Evolutionary conservation across 1,140 invertebrate genomes (phyloP), one percentile per base, ranked within the genome.

Genomic region (Drosophila sproati): DNA sequence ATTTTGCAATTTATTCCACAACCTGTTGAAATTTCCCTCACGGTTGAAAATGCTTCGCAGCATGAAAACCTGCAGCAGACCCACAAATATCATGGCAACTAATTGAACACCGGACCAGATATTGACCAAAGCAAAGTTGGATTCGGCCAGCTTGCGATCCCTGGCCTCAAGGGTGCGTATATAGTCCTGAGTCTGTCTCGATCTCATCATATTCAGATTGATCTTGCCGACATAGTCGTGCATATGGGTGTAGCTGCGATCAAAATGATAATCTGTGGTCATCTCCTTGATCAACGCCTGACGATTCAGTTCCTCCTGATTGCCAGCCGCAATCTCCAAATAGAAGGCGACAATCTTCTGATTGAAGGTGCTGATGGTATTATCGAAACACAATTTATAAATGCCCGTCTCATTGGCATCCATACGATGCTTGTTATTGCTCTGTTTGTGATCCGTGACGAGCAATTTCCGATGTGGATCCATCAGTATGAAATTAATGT

Each of bases 301-400:
- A 1, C 45, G 47, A 1, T 89, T 75, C 8, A 59, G 32, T 2
- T 66, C 66, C 8, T 85, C 67, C 2, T 52, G 35, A 41, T 80
- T 70, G 93, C 52, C 95, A 93, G 45, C 93, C 90, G 50, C 95
- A 94, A 61, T 96, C 93, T 79, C 95, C 92, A 32, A 96, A 78
- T 90, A 96, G 95, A 93, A 98, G 95, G 89, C 96, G 96, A 12
- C 97, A 94, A 66, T 96, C 94, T 97, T 98, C 10, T 93, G 92
- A 73, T 95, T 96, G 83, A 96, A 96, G 0, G 94, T 94, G 78
- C 96, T 97, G 80, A 96, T 96, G 2, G 94, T 95, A 82, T 98
- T 98, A 81, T 97, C 96, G 81, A 97, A 97, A 83, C 97, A 98
- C 67, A 97, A 94, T 82, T 94, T 94, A 81, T 96, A 96, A 77